These are phyloP conservation scores for Kuschelorhynchus macadamiae DNA, from an alignment of 2,888 invertebrate genomes.

Conservation along the genomic window DNA sequence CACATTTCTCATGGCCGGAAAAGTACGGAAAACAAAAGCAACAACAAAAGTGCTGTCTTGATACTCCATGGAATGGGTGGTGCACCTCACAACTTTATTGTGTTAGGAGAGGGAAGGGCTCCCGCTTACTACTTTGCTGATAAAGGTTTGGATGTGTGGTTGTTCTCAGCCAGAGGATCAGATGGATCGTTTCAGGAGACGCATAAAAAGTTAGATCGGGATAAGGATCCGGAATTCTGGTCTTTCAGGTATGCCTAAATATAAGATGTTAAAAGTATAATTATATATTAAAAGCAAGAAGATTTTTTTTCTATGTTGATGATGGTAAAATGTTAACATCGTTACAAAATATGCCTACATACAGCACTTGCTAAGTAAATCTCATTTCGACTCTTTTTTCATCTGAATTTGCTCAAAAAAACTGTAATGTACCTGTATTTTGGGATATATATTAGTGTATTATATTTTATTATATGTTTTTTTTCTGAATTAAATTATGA, in stretches of 20 bases:
- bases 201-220: conserved; percentile 70
- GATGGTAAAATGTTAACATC: no score
- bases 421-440: no score
- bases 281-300: no score
- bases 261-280: no score
- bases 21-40: background rate
- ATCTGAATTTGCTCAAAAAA: no score
- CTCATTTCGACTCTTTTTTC: no score
- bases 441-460: no score
- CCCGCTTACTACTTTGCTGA: conserved; percentile 75
- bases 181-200: conserved; percentile 71
- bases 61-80: conserved; percentile 81
- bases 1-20: conserved; percentile 74
- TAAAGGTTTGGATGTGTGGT: conserved; percentile 84
- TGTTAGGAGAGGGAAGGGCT: conserved; percentile 78
- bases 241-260: conserved; percentile 71
- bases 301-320: no score
- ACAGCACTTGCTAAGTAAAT: no score
- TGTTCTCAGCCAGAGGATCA: conserved; percentile 86
- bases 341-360: no score
- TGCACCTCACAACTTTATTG: conserved; percentile 81
- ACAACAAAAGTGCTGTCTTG: conserved; percentile 73
- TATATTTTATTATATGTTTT: no score
- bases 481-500: no score
- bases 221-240: conserved; percentile 72